Evolutionary conservation across 2,797 vertebrate species (phyloP), one percentile per base, ranked within the genome.

Genomic region (Sparus aurata): DNA sequence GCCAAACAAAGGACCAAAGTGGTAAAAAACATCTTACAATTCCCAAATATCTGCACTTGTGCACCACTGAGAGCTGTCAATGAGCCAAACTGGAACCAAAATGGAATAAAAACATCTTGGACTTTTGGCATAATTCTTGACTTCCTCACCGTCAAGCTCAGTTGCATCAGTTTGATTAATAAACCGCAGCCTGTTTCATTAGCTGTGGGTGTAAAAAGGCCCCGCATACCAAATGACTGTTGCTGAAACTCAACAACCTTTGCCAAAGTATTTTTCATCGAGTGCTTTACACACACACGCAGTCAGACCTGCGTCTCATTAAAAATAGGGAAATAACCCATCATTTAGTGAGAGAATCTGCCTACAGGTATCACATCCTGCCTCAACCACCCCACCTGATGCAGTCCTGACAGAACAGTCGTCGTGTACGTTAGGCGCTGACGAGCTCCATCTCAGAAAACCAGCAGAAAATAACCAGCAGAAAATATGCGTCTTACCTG

Each of bases 401-500:
- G 3, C 12, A 12, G 7, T 41, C 6, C 11, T 6, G 5, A 41
- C 22, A 9, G 1, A 11, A 0, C 3, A 2, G 30, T 34, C 5
- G 1, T 7, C 6, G 5, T 34, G 3, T 7, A 34, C 9, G 34
- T 43, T 38, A 27, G 4, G 41, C n/a, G 22, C 7, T 8, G 27
- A 41, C n/a, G 47, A 1, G 20, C 22, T 25, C n/a, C 15, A 20
- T 30, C 3, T 25, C 0, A 49, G 2, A 50, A 17, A 27, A 59
- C 2, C 23, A 46, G n/a, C n/a, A 69, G 7, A 2, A 27, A 50
- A 64, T 10, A 52, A 59, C 2, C 23, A 46, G n/a, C n/a, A 69
- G 7, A 2, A 27, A 50, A 64, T 10, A 52, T 50, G 20, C 27
- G 22, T 46, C 54, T 53, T 77, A 85, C 84, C 84, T 82, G 60